A percentile compares a stretch with the other conserved stretches of the same genome.
Conservation (phyloP, 64 coral and sea anemone genomes). For the Pocillopora verrucosa region DNA sequence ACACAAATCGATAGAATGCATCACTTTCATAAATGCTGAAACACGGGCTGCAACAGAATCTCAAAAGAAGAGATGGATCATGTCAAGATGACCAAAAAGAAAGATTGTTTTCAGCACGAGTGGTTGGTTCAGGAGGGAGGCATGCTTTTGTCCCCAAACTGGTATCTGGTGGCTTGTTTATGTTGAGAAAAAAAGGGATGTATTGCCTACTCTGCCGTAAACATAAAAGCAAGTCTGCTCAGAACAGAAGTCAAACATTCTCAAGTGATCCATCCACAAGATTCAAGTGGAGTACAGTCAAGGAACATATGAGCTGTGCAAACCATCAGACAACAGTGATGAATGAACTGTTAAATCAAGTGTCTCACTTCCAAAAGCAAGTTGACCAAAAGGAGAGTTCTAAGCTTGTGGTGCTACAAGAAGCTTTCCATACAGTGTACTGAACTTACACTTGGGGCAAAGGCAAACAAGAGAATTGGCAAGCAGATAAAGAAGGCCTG, state of each 20-base stretch:
- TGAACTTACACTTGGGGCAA: constrained; percentile 36
- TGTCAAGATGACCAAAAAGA: no score
- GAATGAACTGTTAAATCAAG: constrained; percentile 43
- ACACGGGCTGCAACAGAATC: no score
- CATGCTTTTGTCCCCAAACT: not conserved
- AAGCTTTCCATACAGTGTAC: constrained; percentile 29
- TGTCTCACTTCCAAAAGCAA: constrained; percentile 26
- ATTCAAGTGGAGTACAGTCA: constrained; percentile 49
- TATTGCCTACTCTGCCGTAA: constrained; percentile 54
- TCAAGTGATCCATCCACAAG: constrained; percentile 44
- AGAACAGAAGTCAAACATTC: constrained; percentile 51
- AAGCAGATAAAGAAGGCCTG: constrained; percentile 38
- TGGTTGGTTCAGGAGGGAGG: no score
- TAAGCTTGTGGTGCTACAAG: constrained; percentile 46
- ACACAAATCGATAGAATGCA: no score
- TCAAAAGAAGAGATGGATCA: no score
- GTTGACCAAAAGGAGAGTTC: constrained; percentile 43
- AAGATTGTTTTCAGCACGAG: no score
- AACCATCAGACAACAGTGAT: constrained; percentile 46
- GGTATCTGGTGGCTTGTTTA: constrained; percentile 56
- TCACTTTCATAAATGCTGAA: no score
- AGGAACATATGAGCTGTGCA: constrained; percentile 31
- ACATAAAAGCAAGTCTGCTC: constrained; percentile 40
- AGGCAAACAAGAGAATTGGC: constrained; percentile 45
- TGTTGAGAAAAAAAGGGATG: constrained; percentile 42